Evolutionary conservation across 2,113 vertebrate genomes (phyloP).

Genomic region (Heloderma charlesbogerti): DNA sequence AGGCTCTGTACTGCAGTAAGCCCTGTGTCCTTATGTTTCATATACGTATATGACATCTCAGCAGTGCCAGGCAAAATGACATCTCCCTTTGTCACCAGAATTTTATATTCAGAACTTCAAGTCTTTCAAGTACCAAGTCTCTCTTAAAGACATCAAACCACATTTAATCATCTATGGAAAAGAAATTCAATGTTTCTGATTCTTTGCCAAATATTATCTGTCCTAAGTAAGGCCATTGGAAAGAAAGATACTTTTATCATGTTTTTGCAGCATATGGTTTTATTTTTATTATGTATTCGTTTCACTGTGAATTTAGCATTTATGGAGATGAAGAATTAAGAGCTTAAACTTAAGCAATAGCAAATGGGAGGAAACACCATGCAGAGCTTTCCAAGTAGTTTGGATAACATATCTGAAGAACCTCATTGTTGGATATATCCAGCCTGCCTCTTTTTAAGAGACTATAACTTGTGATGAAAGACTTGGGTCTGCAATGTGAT

Average conservation of each 20-base stretch:
- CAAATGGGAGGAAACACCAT: background rate
- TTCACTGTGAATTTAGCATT: slow-evolving; percentile 15
- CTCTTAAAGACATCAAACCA: slow-evolving; percentile 27
- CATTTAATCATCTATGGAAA: slow-evolving; percentile 66
- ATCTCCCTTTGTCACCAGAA: fast-evolving
- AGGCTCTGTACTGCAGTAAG: too few relatives aligned
- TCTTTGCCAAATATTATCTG: slow-evolving; percentile 52
- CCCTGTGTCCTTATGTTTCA: background rate
- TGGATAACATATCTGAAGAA: background rate
- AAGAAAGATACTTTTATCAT: slow-evolving; percentile 50
- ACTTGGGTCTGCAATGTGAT: background rate
- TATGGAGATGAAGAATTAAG: slow-evolving; percentile 33
- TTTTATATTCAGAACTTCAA: slow-evolving; percentile 7
- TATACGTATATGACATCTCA: background rate
- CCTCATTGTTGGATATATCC: background rate
- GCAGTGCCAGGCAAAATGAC: background rate
- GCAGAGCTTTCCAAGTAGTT: background rate
- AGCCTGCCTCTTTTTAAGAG: background rate
- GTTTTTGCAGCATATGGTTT: slow-evolving; percentile 5
- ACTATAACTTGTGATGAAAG: background rate
- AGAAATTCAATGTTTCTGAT: slow-evolving; percentile 57
- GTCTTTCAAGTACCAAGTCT: background rate
- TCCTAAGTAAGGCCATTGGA: slow-evolving; percentile 43
- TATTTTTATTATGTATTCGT: slow-evolving; percentile 18
- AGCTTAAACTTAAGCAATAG: background rate